These are phyloP conservation scores for Drosophila ogumai DNA, from an alignment of 1,140 invertebrate genomes.

Conservation along the genomic window DNA sequence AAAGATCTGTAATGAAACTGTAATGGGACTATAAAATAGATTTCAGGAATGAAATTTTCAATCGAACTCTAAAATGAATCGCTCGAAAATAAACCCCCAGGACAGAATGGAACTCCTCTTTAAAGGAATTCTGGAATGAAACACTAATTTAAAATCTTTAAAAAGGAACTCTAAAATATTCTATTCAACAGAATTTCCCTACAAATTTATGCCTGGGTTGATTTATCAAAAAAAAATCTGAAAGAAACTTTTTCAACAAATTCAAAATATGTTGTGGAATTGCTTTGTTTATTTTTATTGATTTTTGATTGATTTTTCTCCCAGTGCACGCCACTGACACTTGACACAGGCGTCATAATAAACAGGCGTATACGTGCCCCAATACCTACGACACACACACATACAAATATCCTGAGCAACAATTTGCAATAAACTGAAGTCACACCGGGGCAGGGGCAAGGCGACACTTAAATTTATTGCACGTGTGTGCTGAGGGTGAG, in stretches of 20 bases:
- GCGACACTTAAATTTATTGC: constrained; percentile 74
- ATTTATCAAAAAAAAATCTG: background rate
- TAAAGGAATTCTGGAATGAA: too few relatives aligned
- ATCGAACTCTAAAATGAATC: too few relatives aligned
- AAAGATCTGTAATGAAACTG: too few relatives aligned
- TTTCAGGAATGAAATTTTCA: too few relatives aligned
- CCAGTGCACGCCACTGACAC: constrained; percentile 3
- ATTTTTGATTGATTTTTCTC: background rate
- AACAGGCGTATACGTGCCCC: constrained; percentile 7
- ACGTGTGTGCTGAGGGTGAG: constrained; percentile 9
- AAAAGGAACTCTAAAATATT: too few relatives aligned
- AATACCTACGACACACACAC: background rate
- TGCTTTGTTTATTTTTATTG: background rate
- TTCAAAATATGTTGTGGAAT: background rate
- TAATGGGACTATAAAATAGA: too few relatives aligned
- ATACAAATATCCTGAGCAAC: constrained; percentile 17
- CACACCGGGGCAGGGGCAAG: background rate
- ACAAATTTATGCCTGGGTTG: too few relatives aligned
- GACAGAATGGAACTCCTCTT: too few relatives aligned
- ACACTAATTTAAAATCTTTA: too few relatives aligned
- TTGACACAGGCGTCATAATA: constrained; percentile 45
- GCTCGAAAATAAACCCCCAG: too few relatives aligned
- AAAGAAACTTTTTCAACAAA: background rate
- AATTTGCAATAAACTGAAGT: constrained; percentile 58
- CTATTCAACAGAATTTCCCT: too few relatives aligned